A percentile compares a stretch with the other conserved stretches of the same genome.
phyloP scores from a whole-genome alignment of 2,113 vertebrate species.

The Melanocharis versteri region DNA sequence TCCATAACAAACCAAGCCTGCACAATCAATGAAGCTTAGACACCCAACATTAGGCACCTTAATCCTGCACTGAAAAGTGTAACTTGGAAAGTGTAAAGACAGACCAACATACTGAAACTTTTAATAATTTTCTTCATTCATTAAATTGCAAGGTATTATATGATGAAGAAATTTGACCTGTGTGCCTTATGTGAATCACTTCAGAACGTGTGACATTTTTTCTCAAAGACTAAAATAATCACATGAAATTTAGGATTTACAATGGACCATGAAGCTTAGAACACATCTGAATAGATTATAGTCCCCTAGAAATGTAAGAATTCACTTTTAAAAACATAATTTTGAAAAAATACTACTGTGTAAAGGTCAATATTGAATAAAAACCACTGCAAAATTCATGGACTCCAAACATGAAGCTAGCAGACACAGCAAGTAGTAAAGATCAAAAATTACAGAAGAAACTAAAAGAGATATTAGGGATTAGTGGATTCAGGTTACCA shows the following conservation, averaged over 20 bases:
- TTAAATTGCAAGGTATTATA: background rate
- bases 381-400: background rate
- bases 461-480: background rate
- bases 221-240: background rate
- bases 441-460: background rate
- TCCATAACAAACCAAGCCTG: background rate
- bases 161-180: background rate
- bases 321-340: background rate
- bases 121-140: background rate
- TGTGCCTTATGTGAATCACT: background rate
- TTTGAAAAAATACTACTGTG: background rate
- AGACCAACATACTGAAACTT: background rate
- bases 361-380: background rate
- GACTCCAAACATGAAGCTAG: background rate
- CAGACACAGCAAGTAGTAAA: background rate
- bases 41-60: background rate
- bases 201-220: background rate
- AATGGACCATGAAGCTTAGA: background rate
- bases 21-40: background rate
- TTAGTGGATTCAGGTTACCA: background rate
- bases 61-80: background rate
- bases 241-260: background rate
- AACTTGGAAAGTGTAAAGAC: background rate
- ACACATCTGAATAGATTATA: background rate
- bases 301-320: background rate